These are phyloP conservation scores for Drosophila vallismaia DNA, from an alignment of 2,888 invertebrate genomes.

Conservation along the genomic window DNA sequence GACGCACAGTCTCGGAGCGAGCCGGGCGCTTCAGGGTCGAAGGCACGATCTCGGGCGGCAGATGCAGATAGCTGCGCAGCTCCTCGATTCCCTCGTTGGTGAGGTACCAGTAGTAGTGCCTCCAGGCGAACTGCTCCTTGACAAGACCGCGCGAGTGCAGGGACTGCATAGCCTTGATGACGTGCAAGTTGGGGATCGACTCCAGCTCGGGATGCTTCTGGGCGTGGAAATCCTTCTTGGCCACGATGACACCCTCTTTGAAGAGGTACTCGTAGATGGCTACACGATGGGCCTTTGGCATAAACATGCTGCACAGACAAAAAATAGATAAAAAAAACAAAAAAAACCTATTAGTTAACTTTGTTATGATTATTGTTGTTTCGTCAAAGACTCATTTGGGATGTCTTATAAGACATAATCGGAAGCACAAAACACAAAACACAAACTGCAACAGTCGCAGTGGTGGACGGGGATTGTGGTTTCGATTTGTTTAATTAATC, in stretches of 20 bases:
- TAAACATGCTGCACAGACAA: slow-evolving; percentile 95
- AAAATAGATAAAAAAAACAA: slow-evolving; percentile 19
- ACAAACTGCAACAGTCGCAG: slow-evolving; percentile 17
- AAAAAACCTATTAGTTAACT: slow-evolving; percentile 45
- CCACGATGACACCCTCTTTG: slow-evolving; percentile 99
- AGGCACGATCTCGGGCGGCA: slow-evolving; percentile 99
- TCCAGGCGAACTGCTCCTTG: slow-evolving; percentile 99
- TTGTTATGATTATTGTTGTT: slow-evolving; percentile 42
- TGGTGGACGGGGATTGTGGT: slow-evolving; percentile 15
- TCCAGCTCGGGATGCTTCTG: slow-evolving; percentile 99
- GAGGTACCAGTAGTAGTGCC: slow-evolving; percentile 99
- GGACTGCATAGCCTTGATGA: slow-evolving; percentile 98
- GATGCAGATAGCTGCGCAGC: slow-evolving; percentile 96
- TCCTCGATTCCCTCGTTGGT: slow-evolving; percentile 99
- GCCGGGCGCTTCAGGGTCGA: slow-evolving; percentile 97
- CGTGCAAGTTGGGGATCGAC: slow-evolving; percentile 97
- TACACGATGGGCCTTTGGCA: slow-evolving; percentile 99
- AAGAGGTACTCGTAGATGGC: slow-evolving; percentile 99
- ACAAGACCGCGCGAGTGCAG: slow-evolving; percentile 98
- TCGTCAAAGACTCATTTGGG: slow-evolving; percentile 16
- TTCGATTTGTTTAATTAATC: slow-evolving; percentile 31
- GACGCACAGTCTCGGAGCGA: slow-evolving; percentile 92
- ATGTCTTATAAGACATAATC: background rate
- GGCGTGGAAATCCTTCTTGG: slow-evolving; percentile 98
- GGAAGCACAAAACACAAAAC: slow-evolving; percentile 15